These are phyloP conservation scores for Thomomys bottae DNA, from an alignment of 2,113 vertebrate species.

Conservation along the genomic window DNA sequence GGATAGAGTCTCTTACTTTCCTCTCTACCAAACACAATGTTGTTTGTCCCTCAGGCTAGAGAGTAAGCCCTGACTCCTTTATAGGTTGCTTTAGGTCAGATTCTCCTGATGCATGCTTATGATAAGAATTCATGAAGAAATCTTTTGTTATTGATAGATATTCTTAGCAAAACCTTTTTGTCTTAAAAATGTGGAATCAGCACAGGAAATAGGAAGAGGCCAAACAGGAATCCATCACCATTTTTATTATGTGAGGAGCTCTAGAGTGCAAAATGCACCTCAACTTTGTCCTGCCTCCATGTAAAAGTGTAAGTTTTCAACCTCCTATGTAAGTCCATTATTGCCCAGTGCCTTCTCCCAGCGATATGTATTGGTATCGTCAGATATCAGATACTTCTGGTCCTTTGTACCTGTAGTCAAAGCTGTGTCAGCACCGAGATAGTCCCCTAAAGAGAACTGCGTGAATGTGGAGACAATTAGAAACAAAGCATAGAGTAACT, in stretches of 20 bases:
- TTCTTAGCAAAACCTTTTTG: neutral
- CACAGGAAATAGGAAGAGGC: neutral
- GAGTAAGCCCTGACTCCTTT: neutral
- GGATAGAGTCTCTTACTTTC: neutral
- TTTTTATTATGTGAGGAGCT: neutral
- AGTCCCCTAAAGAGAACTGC: neutral
- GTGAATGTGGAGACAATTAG: neutral
- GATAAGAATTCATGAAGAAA: neutral
- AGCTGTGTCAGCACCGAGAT: neutral
- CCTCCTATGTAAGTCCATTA: neutral
- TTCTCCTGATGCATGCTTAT: neutral
- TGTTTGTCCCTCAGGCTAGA: neutral
- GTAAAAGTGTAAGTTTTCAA: neutral
- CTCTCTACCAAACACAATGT: neutral
- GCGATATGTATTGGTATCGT: neutral
- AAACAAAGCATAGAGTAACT: neutral
- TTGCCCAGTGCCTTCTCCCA: neutral
- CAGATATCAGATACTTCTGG: neutral
- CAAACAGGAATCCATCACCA: neutral
- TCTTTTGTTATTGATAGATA: neutral
- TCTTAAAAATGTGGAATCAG: neutral
- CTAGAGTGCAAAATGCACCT: neutral
- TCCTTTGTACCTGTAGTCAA: neutral
- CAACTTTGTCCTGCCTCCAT: neutral
- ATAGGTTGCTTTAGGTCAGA: neutral